Percentiles rank a stretch among this genome's conserved stretches.
Conservation (phyloP, 2,113 vertebrate species). For the Oreochromis tanganicae region DNA sequence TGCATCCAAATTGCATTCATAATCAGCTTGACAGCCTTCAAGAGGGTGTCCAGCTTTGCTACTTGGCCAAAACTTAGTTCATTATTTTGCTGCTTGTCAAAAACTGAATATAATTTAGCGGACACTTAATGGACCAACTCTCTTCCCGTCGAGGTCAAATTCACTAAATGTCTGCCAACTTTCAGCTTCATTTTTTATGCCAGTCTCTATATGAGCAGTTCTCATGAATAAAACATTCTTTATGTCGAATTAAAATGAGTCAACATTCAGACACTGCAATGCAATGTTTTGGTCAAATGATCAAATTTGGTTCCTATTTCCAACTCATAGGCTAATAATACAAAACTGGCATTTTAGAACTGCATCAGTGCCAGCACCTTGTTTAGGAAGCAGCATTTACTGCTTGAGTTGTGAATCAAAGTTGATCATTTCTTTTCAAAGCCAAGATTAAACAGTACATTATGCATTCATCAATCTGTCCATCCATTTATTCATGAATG, state of each 20-base stretch:
- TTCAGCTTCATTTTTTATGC: neutral
- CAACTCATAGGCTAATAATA: neutral
- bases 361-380: neutral
- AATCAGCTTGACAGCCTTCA: neutral
- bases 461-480: neutral
- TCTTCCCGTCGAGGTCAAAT: neutral
- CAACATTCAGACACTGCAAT: neutral
- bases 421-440: rapidly evolving
- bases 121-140: neutral
- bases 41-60: neutral
- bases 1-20: neutral
- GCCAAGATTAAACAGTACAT: neutral
- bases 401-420: neutral
- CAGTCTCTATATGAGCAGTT: neutral
- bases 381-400: neutral
- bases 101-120: neutral
- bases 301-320: neutral
- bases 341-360: neutral
- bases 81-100: neutral
- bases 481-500: neutral
- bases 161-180: neutral
- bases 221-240: neutral
- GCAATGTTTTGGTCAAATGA: neutral
- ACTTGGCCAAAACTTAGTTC: neutral
- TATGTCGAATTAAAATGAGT: neutral